Evolutionary conservation across 2,797 vertebrate genomes (phyloP).

Genomic region (Pagetopsis macropterus): DNA sequence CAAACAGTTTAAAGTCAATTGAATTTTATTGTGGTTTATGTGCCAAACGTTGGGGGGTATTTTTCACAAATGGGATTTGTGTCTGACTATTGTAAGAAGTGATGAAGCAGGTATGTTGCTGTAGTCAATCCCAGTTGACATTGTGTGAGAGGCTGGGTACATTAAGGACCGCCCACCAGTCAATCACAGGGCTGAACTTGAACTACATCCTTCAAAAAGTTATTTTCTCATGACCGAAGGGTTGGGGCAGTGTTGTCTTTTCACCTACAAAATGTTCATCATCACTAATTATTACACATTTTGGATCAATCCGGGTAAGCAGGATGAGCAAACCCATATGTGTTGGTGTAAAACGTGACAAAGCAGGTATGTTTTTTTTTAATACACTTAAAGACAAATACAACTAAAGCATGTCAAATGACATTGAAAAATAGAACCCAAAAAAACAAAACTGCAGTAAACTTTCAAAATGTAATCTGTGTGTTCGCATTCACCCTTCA

Average conservation of each 20-base stretch:
- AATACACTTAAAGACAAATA: too few species aligned
- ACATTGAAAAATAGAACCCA: too few species aligned
- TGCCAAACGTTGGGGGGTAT: neutral
- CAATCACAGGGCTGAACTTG: conserved; percentile 38
- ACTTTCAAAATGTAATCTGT: neutral
- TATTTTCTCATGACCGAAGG: conserved; percentile 66
- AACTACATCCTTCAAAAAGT: conserved; percentile 72
- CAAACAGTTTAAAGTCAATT: neutral
- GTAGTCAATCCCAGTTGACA: conserved; percentile 16
- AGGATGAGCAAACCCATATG: conserved; percentile 8
- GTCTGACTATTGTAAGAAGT: neutral
- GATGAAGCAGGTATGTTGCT: neutral
- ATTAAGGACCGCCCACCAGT: neutral
- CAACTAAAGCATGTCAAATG: too few species aligned
- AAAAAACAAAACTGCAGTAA: neutral
- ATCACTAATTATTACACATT: neutral
- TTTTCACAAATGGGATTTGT: neutral
- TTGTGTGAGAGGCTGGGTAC: neutral
- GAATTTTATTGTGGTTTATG: neutral
- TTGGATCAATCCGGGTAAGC: conserved; percentile 6
- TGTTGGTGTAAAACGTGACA: conserved; percentile 12
- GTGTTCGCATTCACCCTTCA: conserved; percentile 13
- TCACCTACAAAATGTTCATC: conserved; percentile 15
- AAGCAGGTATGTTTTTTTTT: too few species aligned
- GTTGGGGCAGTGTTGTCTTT: conserved; percentile 38